Percentiles rank a stretch among this genome's conserved stretches.
Evolutionary conservation across 2,888 invertebrate species (phyloP).

Genomic region (Vandiemenella viatica): DNA sequence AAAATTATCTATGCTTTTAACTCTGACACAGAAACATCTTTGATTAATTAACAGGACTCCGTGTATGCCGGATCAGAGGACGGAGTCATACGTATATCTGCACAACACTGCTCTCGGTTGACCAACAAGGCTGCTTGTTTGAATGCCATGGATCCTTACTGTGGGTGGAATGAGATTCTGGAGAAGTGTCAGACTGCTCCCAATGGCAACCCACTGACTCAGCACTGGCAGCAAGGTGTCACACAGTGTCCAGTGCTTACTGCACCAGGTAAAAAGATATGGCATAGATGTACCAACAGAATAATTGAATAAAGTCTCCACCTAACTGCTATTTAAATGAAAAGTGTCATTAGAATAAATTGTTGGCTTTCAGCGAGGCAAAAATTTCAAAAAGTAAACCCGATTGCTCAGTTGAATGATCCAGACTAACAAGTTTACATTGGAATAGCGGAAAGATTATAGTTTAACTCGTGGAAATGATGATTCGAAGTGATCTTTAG

Average conservation of each 20-base stretch:
- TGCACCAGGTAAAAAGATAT: constrained; percentile 33
- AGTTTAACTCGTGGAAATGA: no score
- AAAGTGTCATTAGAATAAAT: no score
- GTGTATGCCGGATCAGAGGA: constrained; percentile 59
- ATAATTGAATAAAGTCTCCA: no score
- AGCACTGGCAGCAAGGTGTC: constrained; percentile 60
- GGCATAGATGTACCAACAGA: no score
- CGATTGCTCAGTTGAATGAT: no score
- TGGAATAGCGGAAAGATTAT: no score
- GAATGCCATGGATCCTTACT: constrained; percentile 81
- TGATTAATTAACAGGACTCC: constrained; percentile 8
- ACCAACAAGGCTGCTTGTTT: constrained; percentile 53
- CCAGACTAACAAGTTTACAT: no score
- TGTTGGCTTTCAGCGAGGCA: no score
- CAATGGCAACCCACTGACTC: constrained; percentile 40
- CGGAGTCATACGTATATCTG: constrained; percentile 54
- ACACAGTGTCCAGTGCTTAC: constrained; percentile 51
- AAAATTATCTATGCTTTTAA: neutral
- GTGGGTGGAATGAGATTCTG: constrained; percentile 75
- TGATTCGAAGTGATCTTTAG: no score
- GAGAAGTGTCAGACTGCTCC: constrained; percentile 61
- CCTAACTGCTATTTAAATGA: no score
- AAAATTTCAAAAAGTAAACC: no score
- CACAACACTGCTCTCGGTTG: constrained; percentile 64
- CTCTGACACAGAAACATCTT: neutral